Conservation (phyloP, 2,797 vertebrate species). For the Paguma larvata region DNA sequence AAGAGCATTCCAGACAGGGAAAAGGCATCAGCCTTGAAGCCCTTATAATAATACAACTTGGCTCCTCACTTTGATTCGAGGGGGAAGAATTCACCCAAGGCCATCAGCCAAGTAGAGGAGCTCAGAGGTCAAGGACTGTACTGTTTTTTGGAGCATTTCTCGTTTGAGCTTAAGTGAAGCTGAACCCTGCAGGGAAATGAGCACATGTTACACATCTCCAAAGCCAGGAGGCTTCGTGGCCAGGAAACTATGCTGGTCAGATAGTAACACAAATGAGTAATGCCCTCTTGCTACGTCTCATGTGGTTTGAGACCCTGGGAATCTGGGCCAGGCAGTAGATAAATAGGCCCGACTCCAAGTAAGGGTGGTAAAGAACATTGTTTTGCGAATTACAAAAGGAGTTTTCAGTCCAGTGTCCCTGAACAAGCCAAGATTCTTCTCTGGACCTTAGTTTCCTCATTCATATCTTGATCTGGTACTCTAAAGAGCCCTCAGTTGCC, state of each 20-base stretch:
- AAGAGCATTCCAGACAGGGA: not conserved
- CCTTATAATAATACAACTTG: slow-evolving; percentile 77
- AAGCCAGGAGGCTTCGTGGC: slow-evolving; percentile 84
- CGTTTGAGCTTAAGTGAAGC: slow-evolving; percentile 87
- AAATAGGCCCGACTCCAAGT: slow-evolving; percentile 16
- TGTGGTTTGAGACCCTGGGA: slow-evolving; percentile 63
- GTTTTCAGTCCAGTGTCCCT: not conserved
- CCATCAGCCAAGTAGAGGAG: slow-evolving; percentile 85
- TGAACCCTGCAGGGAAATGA: slow-evolving; percentile 87
- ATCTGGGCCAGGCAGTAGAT: slow-evolving; percentile 54
- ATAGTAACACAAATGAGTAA: slow-evolving; percentile 88
- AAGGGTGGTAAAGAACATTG: not conserved
- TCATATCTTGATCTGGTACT: not conserved
- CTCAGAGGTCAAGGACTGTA: slow-evolving; percentile 82
- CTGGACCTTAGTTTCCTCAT: not conserved
- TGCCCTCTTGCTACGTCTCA: slow-evolving; percentile 60
- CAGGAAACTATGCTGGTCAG: slow-evolving; percentile 86
- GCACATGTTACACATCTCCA: slow-evolving; percentile 86
- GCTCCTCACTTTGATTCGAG: slow-evolving; percentile 84
- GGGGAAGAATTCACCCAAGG: slow-evolving; percentile 84
- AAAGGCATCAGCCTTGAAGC: slow-evolving; percentile 8
- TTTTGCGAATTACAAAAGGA: not conserved
- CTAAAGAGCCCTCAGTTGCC: not conserved
- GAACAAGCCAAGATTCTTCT: not conserved
- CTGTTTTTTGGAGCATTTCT: slow-evolving; percentile 81